Base-by-base conservation (phyloP, 2,797 vertebrate species). In the Emys orbicularis region DNA sequence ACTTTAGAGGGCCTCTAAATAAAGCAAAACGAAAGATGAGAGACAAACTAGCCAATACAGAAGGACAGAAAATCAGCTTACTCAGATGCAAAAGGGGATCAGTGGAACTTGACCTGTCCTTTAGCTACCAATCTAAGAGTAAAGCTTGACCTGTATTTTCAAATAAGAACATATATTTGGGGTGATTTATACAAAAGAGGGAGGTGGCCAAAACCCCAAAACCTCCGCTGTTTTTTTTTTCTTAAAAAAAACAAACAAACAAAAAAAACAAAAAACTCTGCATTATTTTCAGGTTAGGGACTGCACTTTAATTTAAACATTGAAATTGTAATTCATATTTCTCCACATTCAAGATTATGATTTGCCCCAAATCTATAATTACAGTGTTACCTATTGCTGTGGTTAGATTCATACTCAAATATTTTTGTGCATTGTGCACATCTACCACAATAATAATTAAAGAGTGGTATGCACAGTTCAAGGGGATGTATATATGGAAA, bases 91-190 rank as follows among this genome's bases (percentile, higher is more conserved):
- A 89, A 84, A 86, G 47, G 74, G 21, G 0, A 1, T 80, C 82
- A 79, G 25, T 37, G 86, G 94, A 94, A 49, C 49, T 61, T 87
- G 79, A 81, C 12, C 31, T 77, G 74, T 12, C 44, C 7, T 77
- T 44, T 31, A 12, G n/a, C 21, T 72, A 37, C n/a, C 19, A 21
- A 25, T 41, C 21, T 37, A 72, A 72, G 74, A 76, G 27, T 49
- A 86, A 87, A 93, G 50, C 44, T 61, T 79, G 86, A 87, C 37
- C 49, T 4, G 0, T 89, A 87, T 89, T 96, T 95, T 93, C 87
- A 79, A 89, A 90, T 16, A 15, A 9, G 23, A 93, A 37, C 95
- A 95, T 65, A 95, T 86, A 87, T 53, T 87, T 61, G 74, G 25
- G 47, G 44, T 44, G 90, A 84, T 91, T 84, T 84, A 50, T 52